These are phyloP conservation scores for Semnopithecus entellus DNA, from an alignment of 2,113 vertebrate species.

Conservation along the genomic window DNA sequence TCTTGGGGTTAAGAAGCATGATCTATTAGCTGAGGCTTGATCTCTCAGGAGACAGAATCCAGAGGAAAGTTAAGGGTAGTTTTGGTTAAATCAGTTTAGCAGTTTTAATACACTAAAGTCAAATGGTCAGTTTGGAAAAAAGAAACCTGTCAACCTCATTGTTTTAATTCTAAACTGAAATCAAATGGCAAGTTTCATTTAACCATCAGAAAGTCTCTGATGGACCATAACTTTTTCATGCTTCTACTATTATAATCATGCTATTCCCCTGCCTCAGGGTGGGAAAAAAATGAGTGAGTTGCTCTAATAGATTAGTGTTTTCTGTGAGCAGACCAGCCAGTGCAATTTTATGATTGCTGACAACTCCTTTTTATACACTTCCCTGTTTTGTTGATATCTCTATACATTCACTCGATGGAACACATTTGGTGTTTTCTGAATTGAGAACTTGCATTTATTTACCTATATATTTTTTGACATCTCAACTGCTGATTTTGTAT, in stretches of 20 bases:
- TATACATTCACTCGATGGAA: background rate
- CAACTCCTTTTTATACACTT: background rate
- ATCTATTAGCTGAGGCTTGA: background rate
- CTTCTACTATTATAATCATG: background rate
- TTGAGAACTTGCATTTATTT: background rate
- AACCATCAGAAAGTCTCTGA: background rate
- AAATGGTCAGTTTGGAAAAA: constrained; percentile 38
- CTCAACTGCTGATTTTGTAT: background rate
- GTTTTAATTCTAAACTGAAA: constrained; percentile 48
- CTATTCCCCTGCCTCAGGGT: background rate
- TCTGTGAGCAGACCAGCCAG: background rate
- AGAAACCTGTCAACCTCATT: background rate
- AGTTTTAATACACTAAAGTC: constrained; percentile 21
- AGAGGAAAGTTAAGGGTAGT: background rate
- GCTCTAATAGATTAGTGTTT: background rate
- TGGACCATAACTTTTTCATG: background rate
- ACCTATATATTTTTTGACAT: background rate
- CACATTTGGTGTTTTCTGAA: background rate
- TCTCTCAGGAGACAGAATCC: constrained; percentile 34
- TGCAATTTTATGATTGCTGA: background rate
- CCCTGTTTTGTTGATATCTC: background rate
- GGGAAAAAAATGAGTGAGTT: background rate
- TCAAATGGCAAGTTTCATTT: constrained; percentile 41
- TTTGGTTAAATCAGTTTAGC: constrained; percentile 15
- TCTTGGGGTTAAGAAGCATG: background rate